Evolutionary conservation across 2,113 vertebrate genomes (phyloP).

Genomic region (Polypterus bichir): DNA sequence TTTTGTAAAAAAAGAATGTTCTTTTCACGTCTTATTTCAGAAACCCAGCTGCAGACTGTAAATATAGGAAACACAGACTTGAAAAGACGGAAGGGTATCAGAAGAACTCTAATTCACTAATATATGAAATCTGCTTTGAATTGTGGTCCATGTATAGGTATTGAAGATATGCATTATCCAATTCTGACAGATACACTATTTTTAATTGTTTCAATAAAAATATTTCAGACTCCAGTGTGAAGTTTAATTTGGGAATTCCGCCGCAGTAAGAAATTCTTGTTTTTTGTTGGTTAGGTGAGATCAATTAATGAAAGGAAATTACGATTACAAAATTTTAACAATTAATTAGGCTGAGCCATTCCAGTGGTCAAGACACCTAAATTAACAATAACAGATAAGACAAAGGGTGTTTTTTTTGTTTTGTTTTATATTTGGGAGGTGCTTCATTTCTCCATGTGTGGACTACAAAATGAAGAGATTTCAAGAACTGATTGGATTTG

Average conservation of each 20-base stretch:
- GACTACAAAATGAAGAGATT: too few relatives aligned
- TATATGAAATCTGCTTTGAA: constrained; percentile 38
- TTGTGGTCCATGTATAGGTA: constrained; percentile 42
- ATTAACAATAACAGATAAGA: too few relatives aligned
- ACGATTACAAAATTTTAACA: too few relatives aligned
- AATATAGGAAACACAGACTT: constrained; percentile 32
- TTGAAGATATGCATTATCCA: constrained; percentile 22
- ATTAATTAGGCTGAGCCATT: too few relatives aligned
- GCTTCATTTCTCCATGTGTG: too few relatives aligned
- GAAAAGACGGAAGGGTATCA: constrained; percentile 17
- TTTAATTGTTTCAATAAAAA: constrained; percentile 62
- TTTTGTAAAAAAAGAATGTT: not conserved
- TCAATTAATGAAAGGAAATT: not conserved
- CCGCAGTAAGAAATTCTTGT: not conserved
- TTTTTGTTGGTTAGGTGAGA: constrained; percentile 1
- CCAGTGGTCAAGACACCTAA: too few relatives aligned
- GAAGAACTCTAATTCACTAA: constrained; percentile 42
- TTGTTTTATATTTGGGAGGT: too few relatives aligned
- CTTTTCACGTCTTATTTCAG: not conserved
- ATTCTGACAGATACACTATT: constrained; percentile 44
- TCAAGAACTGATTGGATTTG: too few relatives aligned
- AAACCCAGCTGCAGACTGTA: constrained; percentile 50
- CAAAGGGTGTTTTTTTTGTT: too few relatives aligned
- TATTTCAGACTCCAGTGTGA: constrained; percentile 40
- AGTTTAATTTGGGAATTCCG: not conserved